Percentiles rank a stretch among this genome's conserved stretches.
phyloP scores from a whole-genome alignment of 64 coral and sea anemone species.

The Cladopsammia gracilis region DNA sequence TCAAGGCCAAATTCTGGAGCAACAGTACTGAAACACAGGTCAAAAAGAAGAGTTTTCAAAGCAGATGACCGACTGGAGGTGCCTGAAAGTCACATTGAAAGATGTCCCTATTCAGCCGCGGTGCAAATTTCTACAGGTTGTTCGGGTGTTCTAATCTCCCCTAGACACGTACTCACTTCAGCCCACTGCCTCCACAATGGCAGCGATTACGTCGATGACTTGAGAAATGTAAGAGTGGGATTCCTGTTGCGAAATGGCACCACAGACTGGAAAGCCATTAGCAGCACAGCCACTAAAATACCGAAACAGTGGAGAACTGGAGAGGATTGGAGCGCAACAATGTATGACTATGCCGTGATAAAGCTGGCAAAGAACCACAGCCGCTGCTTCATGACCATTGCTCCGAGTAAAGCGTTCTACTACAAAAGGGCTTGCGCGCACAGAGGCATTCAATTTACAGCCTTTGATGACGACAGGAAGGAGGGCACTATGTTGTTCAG shows the following conservation, averaged over 20 bases:
- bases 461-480: slow-evolving; percentile 94
- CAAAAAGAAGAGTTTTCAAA: slow-evolving; percentile 52
- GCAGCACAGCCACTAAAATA: slow-evolving; percentile 26
- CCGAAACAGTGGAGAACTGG: slow-evolving; percentile 87
- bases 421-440: slow-evolving; percentile 31
- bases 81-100: slow-evolving; percentile 33
- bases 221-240: slow-evolving; percentile 70
- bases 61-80: slow-evolving; percentile 60
- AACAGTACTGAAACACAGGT: not conserved
- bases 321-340: slow-evolving; percentile 67
- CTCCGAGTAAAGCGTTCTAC: slow-evolving; percentile 65
- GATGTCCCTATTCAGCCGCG: slow-evolving; percentile 84
- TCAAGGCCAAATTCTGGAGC: not conserved
- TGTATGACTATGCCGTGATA: slow-evolving; percentile 87
- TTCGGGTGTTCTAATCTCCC: slow-evolving; percentile 82
- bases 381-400: slow-evolving; percentile 70
- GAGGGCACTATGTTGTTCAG: slow-evolving; percentile 90
- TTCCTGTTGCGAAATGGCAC: slow-evolving; percentile 70
- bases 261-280: slow-evolving; percentile 69
- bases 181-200: slow-evolving; percentile 94
- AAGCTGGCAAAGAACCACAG: slow-evolving; percentile 72
- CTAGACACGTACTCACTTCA: slow-evolving; percentile 84
- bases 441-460: slow-evolving; percentile 90
- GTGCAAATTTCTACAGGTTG: slow-evolving; percentile 93
- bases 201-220: slow-evolving; percentile 83